Base-by-base conservation (phyloP, 2,797 vertebrate genomes). In the Choloepus didactylus region DNA sequence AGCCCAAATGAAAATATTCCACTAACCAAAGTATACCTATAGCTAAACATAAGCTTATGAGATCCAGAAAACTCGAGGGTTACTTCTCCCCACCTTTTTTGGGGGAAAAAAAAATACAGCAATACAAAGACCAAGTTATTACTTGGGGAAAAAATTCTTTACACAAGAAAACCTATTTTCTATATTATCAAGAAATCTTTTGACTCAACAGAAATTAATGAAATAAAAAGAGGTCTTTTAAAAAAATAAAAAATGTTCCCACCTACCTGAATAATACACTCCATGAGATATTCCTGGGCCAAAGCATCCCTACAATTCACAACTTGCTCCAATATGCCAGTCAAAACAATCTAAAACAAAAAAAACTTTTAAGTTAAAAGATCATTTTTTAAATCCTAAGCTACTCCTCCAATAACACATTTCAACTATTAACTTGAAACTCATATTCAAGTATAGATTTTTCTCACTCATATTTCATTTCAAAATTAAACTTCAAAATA, bases 261-360 rank as follows among this genome's bases (percentile, higher is more conserved):
- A 76, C 95, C 94, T 98, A 99, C 99, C 99, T 99, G 99, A 98
- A 99, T 99, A 96, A 99, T 99, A 97, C 99, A 99, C 97, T 99
- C 99, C 99, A 99, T 99, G 82, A 99, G 99, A 98, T 99, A 99
- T 96, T 99, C 99, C 98, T 99, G 99, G 94, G 99, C 99, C 98
- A 99, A 97, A 3, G 99, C 99, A 98, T 99, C 99, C 98, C 99
- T 99, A 96, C 99, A 99, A 98, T 99, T 99, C 70, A 99, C 99
- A 49, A 99, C 99, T 97, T 99, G 99, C 96, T 99, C 99, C 98
- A 99, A 97, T 92, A 99, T 99, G 87, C 99, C 99, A 59, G 99
- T 80, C 81, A 99, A 98, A 97, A 99, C 99, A 72, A 99, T 98
- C 99, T 99, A 72, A 93, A 67, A 97, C 31, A 97, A 95, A 1